These are phyloP conservation scores for Lophotis ruficrista DNA, from an alignment of 2,113 vertebrate species.

Conservation along the genomic window DNA sequence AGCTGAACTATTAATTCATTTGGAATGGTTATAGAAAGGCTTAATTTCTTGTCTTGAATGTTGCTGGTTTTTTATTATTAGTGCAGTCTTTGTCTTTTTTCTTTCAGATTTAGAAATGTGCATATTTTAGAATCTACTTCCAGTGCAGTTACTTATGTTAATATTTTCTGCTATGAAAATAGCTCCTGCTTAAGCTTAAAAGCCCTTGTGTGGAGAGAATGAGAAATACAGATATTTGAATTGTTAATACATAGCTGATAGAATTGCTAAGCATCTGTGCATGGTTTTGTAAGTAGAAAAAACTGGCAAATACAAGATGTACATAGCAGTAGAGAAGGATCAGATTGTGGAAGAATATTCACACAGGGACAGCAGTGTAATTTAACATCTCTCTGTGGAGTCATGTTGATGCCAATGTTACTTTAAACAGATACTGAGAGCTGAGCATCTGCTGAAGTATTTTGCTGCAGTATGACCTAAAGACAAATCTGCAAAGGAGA, in stretches of 20 bases:
- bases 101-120: neutral
- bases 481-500: neutral
- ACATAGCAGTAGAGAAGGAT: neutral
- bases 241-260: neutral
- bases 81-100: neutral
- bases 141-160: neutral
- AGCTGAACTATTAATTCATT: neutral
- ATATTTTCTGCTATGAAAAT: constrained; percentile 5
- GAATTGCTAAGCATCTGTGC: neutral
- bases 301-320: neutral
- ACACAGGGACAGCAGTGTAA: neutral
- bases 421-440: neutral
- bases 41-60: neutral
- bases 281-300: neutral
- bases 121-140: neutral
- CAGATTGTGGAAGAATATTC: neutral
- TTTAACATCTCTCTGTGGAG: neutral
- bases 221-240: neutral
- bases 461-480: neutral
- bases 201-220: neutral
- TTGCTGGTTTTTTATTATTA: neutral
- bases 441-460: neutral
- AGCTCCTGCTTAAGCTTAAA: constrained; percentile 3
- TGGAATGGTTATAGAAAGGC: neutral
- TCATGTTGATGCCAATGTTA: neutral